These are phyloP conservation scores for Grus americana DNA, from an alignment of 2,113 vertebrate genomes.

Conservation along the genomic window DNA sequence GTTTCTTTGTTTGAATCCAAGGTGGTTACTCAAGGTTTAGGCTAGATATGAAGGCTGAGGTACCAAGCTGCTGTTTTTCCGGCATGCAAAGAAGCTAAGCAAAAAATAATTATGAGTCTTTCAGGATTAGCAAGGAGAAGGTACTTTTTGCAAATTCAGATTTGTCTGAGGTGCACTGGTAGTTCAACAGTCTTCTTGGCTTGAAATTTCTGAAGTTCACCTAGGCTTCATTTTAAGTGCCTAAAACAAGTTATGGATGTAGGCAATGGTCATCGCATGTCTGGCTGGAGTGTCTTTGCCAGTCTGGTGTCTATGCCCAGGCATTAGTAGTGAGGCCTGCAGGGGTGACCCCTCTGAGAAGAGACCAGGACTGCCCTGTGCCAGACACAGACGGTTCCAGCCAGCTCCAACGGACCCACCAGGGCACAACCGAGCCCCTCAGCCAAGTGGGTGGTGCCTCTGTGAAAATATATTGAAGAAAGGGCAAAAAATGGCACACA, in stretches of 20 bases:
- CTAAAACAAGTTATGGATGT: background rate
- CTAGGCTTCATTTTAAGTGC: background rate
- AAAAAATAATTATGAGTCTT: background rate
- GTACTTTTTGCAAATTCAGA: background rate
- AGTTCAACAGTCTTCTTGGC: background rate
- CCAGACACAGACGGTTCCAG: background rate
- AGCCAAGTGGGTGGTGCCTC: background rate
- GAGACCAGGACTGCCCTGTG: fast-evolving
- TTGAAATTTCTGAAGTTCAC: background rate
- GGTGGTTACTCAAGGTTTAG: background rate
- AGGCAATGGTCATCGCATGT: background rate
- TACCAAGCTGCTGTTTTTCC: background rate
- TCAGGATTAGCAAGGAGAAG: background rate
- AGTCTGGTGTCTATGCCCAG: background rate
- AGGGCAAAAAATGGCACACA: background rate
- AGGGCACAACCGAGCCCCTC: background rate
- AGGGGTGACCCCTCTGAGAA: background rate
- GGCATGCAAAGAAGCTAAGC: background rate
- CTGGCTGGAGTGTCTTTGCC: background rate
- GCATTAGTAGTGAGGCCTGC: background rate
- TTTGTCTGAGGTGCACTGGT: background rate
- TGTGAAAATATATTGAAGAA: background rate
- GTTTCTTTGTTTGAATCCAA: background rate
- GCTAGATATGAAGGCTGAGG: background rate
- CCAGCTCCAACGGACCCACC: fast-evolving